These are phyloP conservation scores for Nibea coibor DNA, from an alignment of 2,113 vertebrate species.

Conservation along the genomic window DNA sequence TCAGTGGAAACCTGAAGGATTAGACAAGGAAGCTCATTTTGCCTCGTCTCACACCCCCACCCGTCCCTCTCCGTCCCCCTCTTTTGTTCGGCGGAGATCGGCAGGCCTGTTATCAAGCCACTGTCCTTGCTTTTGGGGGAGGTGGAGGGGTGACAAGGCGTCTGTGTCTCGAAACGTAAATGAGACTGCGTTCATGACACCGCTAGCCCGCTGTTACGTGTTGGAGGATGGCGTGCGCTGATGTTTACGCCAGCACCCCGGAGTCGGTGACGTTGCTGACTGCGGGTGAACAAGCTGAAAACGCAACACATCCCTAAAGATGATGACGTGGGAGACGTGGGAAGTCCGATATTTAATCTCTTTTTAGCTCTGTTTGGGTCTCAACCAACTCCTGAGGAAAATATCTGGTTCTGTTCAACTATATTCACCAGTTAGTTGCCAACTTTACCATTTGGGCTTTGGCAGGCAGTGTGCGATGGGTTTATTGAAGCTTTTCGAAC, in stretches of 20 bases:
- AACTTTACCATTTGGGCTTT: too few relatives aligned
- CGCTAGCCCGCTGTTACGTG: conserved; percentile 52
- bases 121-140: conserved; percentile 87
- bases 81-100: conserved; percentile 95
- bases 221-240: conserved; percentile 40
- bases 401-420: not conserved
- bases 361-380: not conserved
- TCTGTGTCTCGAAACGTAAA: conserved; percentile 61
- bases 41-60: conserved; percentile 82
- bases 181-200: conserved; percentile 71
- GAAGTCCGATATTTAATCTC: too few relatives aligned
- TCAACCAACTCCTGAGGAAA: not conserved
- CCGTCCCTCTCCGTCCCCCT: conserved; percentile 39
- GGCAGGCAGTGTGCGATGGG: not conserved
- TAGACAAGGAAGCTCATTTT: conserved; percentile 99
- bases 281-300: not conserved
- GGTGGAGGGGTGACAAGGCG: conserved; percentile 73
- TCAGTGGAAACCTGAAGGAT: conserved; percentile 99
- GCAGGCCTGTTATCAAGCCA: conserved; percentile 95
- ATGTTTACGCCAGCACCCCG: conserved; percentile 10
- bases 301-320: not conserved
- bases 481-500: not conserved
- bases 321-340: not conserved
- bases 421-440: too few relatives aligned
- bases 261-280: not conserved